Evolutionary conservation across 2,113 vertebrate genomes (phyloP).

Genomic region (Ploceus nigricollis): DNA sequence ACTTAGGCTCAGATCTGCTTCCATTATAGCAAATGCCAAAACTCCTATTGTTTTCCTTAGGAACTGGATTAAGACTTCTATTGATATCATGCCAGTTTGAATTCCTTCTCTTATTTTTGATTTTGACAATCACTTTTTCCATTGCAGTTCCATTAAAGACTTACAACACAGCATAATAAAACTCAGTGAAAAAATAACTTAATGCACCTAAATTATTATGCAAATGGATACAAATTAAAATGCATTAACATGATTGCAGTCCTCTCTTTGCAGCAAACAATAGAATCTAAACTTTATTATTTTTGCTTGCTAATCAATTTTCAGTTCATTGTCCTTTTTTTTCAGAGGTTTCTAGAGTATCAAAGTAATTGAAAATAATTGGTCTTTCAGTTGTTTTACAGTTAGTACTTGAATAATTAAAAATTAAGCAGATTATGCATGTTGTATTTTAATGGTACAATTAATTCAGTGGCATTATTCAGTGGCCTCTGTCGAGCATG

Average conservation of each 20-base stretch:
- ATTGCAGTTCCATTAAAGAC: neutral
- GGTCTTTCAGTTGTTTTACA: neutral
- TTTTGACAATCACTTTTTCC: slow-evolving; percentile 39
- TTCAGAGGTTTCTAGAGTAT: neutral
- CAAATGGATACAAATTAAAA: neutral
- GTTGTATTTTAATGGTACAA: neutral
- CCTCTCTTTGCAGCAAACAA: neutral
- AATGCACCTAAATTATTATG: neutral
- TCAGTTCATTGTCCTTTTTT: neutral
- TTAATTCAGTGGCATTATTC: neutral
- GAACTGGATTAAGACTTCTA: neutral
- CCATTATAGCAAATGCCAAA: neutral
- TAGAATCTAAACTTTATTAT: neutral
- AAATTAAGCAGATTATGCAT: neutral
- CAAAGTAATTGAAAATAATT: slow-evolving; percentile 35
- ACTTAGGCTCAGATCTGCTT: neutral
- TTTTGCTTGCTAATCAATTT: slow-evolving; percentile 15
- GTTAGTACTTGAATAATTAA: slow-evolving; percentile 8
- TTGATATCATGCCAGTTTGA: slow-evolving; percentile 30
- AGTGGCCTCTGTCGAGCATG: neutral
- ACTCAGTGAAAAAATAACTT: neutral
- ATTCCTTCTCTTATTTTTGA: slow-evolving; percentile 19
- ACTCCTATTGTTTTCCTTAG: slow-evolving; percentile 1
- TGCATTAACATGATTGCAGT: neutral
- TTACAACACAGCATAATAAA: neutral